These are phyloP conservation scores for Cacatua alba DNA, from an alignment of 2,113 vertebrate genomes.

Conservation along the genomic window DNA sequence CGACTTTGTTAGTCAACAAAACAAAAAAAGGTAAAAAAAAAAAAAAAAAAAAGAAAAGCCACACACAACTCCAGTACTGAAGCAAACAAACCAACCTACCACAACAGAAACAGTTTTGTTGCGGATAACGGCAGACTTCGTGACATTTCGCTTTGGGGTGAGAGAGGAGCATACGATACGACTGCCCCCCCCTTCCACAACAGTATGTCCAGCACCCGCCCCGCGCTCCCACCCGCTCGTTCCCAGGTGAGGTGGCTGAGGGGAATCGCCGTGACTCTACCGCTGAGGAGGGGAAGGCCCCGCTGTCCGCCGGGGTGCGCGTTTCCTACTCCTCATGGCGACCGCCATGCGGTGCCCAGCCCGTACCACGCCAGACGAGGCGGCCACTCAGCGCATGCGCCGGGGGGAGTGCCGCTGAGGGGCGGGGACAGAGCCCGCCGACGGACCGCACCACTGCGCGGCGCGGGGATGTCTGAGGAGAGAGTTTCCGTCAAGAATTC, in stretches of 20 bases:
- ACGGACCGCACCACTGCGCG: background rate
- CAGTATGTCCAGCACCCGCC: background rate
- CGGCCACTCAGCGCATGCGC: accelerated
- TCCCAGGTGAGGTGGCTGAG: background rate
- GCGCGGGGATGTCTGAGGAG: accelerated
- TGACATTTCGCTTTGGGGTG: background rate
- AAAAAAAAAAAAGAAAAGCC: background rate
- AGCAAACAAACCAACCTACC: too few species aligned
- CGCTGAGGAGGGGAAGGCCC: accelerated
- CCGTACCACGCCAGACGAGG: accelerated
- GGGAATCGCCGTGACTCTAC: accelerated
- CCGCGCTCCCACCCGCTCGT: background rate
- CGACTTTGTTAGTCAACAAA: background rate
- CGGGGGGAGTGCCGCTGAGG: accelerated
- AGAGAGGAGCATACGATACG: background rate
- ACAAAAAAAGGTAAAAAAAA: background rate
- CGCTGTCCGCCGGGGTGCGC: accelerated
- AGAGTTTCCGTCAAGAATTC: accelerated
- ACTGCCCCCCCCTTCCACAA: too few species aligned
- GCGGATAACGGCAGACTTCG: too few species aligned
- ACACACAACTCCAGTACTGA: accelerated
- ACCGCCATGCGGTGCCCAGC: accelerated
- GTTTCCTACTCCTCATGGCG: accelerated
- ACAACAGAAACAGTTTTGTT: accelerated
- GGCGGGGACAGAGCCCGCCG: background rate